A percentile compares a stretch with the other conserved stretches of the same genome.
Evolutionary conservation across 2,113 vertebrate species (phyloP).

Genomic region (Eurypyga helias): DNA sequence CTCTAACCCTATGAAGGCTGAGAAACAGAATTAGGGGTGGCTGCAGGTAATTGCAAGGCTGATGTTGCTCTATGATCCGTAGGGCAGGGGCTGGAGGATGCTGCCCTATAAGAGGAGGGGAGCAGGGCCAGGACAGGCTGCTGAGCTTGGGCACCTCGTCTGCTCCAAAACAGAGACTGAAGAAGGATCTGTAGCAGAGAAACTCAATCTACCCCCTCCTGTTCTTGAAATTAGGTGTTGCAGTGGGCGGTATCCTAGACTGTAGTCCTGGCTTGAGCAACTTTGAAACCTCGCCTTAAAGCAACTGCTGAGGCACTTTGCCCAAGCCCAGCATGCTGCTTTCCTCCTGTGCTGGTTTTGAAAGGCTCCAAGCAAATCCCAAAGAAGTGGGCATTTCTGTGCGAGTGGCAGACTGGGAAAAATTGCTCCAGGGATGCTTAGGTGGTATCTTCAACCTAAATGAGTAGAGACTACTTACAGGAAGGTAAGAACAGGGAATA

Average conservation of each 20-base stretch:
- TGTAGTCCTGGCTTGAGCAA: neutral
- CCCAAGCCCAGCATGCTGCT: neutral
- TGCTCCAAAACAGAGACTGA: neutral
- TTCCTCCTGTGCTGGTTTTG: neutral
- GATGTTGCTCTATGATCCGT: neutral
- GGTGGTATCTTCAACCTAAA: neutral
- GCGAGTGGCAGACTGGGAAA: neutral
- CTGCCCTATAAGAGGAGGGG: neutral
- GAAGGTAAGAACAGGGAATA: neutral
- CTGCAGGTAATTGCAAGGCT: neutral
- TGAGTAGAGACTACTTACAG: neutral
- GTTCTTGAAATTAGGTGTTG: neutral
- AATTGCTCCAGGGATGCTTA: neutral
- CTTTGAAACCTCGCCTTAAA: neutral
- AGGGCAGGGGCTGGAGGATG: neutral
- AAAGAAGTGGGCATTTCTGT: neutral
- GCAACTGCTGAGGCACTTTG: accelerated
- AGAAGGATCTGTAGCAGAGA: neutral
- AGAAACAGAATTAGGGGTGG: neutral
- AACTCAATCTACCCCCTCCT: neutral
- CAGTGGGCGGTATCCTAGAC: neutral
- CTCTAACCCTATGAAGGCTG: accelerated
- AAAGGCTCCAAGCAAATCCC: neutral
- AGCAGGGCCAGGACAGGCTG: neutral
- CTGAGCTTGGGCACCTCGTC: neutral